Evolutionary conservation across 35 echinoderm and acorn worm genomes (phyloP).

Genomic region (Lytechinus variegatus): DNA sequence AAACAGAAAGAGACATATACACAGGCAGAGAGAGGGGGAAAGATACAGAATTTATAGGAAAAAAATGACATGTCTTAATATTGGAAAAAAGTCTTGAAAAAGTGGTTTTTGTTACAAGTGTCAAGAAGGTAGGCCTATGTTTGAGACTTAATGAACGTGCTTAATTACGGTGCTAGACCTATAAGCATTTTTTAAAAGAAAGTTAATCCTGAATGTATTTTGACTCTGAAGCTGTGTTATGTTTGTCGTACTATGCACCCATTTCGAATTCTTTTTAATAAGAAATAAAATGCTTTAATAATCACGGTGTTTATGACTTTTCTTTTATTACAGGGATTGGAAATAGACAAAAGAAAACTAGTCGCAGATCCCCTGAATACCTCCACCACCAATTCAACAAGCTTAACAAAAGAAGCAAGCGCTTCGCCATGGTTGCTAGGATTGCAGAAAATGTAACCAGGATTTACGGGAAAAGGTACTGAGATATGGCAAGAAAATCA

Average conservation of each 20-base stretch:
- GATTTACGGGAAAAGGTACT: slow-evolving; percentile 41
- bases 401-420: slow-evolving; percentile 25
- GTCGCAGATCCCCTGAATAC: slow-evolving; percentile 37
- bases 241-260: too few relatives aligned
- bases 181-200: too few relatives aligned
- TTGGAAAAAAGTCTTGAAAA: too few relatives aligned
- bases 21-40: background rate
- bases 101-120: too few relatives aligned
- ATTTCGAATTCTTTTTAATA: too few relatives aligned
- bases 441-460: slow-evolving; percentile 52
- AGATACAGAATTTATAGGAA: background rate
- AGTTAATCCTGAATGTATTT: too few relatives aligned
- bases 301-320: background rate
- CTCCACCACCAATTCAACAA: slow-evolving; percentile 49
- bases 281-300: background rate
- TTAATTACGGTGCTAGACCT: too few relatives aligned
- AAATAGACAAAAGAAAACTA: background rate
- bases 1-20: background rate
- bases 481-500: too few relatives aligned
- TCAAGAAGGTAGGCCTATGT: too few relatives aligned
- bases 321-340: background rate
- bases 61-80: too few relatives aligned
- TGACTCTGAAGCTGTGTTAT: too few relatives aligned
- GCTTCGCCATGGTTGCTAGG: slow-evolving; percentile 47
- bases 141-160: too few relatives aligned